Percentiles rank a stretch among this genome's conserved stretches.
Conservation (phyloP, 2,113 vertebrate genomes). For the Rhynchopsitta pachyrhyncha region DNA sequence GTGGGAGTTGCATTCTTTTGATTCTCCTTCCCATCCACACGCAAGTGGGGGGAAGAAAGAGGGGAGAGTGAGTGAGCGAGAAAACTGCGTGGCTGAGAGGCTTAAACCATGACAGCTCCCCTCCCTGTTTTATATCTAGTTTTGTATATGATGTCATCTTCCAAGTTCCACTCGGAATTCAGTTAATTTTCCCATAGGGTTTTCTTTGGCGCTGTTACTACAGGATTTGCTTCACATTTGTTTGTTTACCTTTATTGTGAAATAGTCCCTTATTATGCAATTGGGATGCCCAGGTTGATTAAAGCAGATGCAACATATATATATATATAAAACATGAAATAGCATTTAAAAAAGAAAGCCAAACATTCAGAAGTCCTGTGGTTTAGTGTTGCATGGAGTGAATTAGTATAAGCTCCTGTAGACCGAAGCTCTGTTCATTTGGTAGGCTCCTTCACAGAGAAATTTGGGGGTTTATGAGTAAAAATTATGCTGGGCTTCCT, state of each 20-base stretch:
- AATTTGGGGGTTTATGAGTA: rapidly evolving
- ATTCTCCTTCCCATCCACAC: too few relatives aligned
- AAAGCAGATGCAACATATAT: neutral
- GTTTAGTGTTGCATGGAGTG: neutral
- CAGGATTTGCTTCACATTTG: neutral
- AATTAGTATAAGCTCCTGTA: neutral
- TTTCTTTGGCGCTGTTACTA: neutral
- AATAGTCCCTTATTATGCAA: neutral
- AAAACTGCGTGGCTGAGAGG: too few relatives aligned
- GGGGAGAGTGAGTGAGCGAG: too few relatives aligned
- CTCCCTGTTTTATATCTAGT: neutral
- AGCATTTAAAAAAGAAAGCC: neutral
- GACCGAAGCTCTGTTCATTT: neutral
- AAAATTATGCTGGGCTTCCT: neutral
- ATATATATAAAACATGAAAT: neutral
- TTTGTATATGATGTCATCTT: neutral
- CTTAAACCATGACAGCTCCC: neutral
- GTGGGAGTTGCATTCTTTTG: too few relatives aligned
- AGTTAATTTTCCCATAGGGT: neutral
- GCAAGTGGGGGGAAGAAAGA: too few relatives aligned
- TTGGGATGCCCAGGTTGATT: neutral
- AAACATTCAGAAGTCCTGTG: neutral
- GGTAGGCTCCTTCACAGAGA: neutral
- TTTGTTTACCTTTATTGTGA: neutral
- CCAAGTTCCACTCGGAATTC: neutral